Evolutionary conservation across 2,888 invertebrate genomes (phyloP), one percentile per base, ranked within the genome.

Genomic region (Autographa pulchrina): DNA sequence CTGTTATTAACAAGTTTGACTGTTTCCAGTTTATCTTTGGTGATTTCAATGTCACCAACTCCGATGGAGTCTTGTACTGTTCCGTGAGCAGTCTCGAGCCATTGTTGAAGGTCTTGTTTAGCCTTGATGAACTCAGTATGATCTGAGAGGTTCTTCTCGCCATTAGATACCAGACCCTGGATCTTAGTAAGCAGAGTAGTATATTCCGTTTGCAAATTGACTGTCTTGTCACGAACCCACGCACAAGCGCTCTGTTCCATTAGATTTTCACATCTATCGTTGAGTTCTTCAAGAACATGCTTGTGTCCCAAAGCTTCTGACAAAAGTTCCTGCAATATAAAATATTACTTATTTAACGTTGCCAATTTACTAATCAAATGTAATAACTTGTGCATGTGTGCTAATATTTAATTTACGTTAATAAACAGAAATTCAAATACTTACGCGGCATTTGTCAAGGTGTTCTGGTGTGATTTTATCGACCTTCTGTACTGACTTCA

Each of bases 51-150:
- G 87, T 98, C 98, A 7, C 98, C 98, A 62, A 97, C 97, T 56
- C 98, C 98, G 70, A 97, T 96, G 83, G 98, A 99, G 78, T 98
- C 98, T 86, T 98, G 97, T 0, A 99, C 97, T 6, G 98, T 97
- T 41, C 98, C 97, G 82, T 98, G 97, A 38, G 98, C 98, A 52
- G 97, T 97, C 70, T 97, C 97, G 35, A 99, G 94, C 99, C 99
- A 99, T 72, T 97, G 96, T 79, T 98, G 97, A 83, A 99, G 96
- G 84, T 98, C 98, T 74, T 97, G 97, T 88, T 98, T 98, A 20
- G 98, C 98, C 85, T 98, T 98, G 9, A 98, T 96, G 91, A 99
- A 99, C 89, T 99, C 98, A 0, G 98, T 98, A 88, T 99, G 98
- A 90, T 99, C 99, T 0, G 98, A 98, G 0, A 99, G 94, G 91